Evolutionary conservation across 2,113 vertebrate genomes (phyloP).

Genomic region (Symphodus melops): DNA sequence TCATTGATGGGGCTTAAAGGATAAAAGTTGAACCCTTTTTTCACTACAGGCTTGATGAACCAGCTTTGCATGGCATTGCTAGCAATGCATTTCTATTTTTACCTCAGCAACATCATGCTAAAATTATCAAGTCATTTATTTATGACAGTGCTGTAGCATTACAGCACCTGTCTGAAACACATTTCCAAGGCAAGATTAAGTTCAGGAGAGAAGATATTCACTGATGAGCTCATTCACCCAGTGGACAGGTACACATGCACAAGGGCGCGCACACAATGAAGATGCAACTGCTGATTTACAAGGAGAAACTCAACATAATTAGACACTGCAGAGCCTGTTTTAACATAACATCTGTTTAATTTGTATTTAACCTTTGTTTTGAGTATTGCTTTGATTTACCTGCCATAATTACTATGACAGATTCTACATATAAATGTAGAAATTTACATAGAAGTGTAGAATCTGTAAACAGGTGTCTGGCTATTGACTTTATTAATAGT

Average conservation of each 20-base stretch:
- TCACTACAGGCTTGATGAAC: not conserved
- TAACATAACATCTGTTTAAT: not conserved
- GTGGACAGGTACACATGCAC: not conserved
- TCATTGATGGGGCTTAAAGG: not conserved
- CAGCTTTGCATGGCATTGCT: conserved; percentile 11
- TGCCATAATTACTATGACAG: no score
- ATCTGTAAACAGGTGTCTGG: no score
- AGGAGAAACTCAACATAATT: conserved; percentile 23
- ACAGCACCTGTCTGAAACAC: conserved; percentile 45
- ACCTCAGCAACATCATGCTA: conserved; percentile 53
- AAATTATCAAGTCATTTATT: conserved; percentile 71
- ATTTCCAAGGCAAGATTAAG: conserved; percentile 38
- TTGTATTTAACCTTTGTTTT: not conserved
- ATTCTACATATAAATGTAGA: no score
- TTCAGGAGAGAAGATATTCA: conserved; percentile 56
- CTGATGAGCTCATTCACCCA: conserved; percentile 29
- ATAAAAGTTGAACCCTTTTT: not conserved
- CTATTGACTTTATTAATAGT: no score
- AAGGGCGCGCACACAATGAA: not conserved
- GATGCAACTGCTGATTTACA: not conserved
- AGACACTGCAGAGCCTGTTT: conserved; percentile 21
- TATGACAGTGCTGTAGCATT: conserved; percentile 64
- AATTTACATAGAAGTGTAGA: no score
- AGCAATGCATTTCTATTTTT: conserved; percentile 64
- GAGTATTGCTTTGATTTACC: no score